Percentiles rank a stretch among this genome's conserved stretches.
These are phyloP conservation scores for Drosophila elegans DNA, from an alignment of 1,140 invertebrate species.

Conservation along the genomic window DNA sequence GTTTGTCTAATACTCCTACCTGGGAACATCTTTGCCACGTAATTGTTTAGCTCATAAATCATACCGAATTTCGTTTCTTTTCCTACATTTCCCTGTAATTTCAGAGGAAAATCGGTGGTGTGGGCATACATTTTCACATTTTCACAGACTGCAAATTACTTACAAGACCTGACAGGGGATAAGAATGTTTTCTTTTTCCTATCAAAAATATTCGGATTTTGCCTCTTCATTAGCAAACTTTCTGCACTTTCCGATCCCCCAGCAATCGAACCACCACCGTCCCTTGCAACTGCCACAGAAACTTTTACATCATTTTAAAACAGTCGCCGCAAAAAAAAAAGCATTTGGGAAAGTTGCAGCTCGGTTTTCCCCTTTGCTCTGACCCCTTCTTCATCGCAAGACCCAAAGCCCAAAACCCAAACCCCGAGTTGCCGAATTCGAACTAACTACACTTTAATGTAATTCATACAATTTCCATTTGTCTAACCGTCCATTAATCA, in stretches of 20 bases:
- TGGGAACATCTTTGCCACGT: constrained; percentile 73
- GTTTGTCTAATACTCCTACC: constrained; percentile 49
- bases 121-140: constrained; percentile 54
- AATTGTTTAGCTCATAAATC: constrained; percentile 79
- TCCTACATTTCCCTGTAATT: constrained; percentile 70
- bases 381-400: not conserved
- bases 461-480: constrained; percentile 83
- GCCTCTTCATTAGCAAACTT: constrained; percentile 43
- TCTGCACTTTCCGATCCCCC: constrained; percentile 5
- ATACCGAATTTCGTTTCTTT: constrained; percentile 62
- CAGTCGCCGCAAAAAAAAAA: constrained; percentile 9
- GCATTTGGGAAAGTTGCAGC: constrained; percentile 57
- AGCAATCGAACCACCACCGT: constrained; percentile 17
- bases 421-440: constrained; percentile 40
- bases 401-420: not conserved
- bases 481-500: constrained; percentile 79
- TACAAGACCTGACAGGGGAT: constrained; percentile 25
- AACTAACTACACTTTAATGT: constrained; percentile 83
- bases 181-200: constrained; percentile 4
- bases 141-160: constrained; percentile 66
- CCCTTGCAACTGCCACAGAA: constrained; percentile 35
- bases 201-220: constrained; percentile 6
- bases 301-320: constrained; percentile 57
- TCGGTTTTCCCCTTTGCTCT: constrained; percentile 11
- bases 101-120: constrained; percentile 15